Evolutionary conservation across 2,797 vertebrate genomes (phyloP), one percentile per base, ranked within the genome.

Genomic region (Crocidura indochinensis): DNA sequence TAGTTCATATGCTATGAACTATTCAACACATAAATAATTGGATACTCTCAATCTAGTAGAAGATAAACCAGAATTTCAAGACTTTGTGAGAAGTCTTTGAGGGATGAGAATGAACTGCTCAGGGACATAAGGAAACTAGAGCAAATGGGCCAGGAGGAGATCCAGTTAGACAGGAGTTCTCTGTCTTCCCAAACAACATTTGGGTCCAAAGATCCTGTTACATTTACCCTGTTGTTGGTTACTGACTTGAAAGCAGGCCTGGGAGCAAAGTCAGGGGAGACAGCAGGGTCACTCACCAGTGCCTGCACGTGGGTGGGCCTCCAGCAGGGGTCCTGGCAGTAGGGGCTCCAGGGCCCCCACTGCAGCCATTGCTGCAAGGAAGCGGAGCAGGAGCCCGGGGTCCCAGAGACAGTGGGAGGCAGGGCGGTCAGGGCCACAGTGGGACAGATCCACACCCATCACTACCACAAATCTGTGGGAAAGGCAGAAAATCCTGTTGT

Each of bases 401-500:
- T 97, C 96, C 83, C 96, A 91, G 93, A 95, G 95, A 15, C 96
- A 97, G 44, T 22, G 92, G 47, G 88, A 51, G 5, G 95, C 84
- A 1, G 94, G 84, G 19, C 67, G 90, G 27, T 93, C 88, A 2
- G 94, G 94, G 72, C 94, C 95, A 49, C 97, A 98, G 51, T 0
- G 89, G 53, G 90, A 95, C 75, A 92, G 17, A 65, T 97, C 96
- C 51, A 97, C 82, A 27, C 95, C 95, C 93, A 98, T 95, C 67
- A 97, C 97, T 64, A 97, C 88, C 84, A 97, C 96, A 71, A 95
- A 97, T 75, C 97, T 98, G 89, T 22, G 8, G 77, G 27, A n/a
- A 87, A 12, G 73, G 14, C 74, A 76, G 83, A 75, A 72, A 53
- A 10, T 29, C 38, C 22, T 4, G 6, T 29, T 19, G 26, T 72